Percentiles rank a stretch among this genome's conserved stretches.
Conservation (phyloP, 2,797 vertebrate species). For the Mormyrus hasselquistii region DNA sequence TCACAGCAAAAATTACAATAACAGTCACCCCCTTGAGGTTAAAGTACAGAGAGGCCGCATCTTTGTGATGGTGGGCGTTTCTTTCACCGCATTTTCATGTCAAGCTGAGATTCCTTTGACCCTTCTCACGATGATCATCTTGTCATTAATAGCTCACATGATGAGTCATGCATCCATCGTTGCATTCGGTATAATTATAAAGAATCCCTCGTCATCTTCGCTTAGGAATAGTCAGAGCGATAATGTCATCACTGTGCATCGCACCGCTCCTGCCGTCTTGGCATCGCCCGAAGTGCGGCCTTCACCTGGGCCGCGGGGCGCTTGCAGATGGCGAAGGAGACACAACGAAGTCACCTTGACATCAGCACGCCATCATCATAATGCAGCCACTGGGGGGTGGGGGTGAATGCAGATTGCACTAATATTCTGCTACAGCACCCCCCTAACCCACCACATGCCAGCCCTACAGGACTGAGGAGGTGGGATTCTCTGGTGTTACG, state of each 20-base stretch:
- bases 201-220: background rate
- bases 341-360: conserved; percentile 3
- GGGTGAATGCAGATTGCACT: background rate
- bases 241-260: background rate
- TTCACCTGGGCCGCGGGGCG: background rate
- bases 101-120: background rate
- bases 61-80: conserved; percentile 26
- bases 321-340: background rate
- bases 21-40: conserved; percentile 13
- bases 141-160: background rate
- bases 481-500: background rate
- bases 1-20: conserved; percentile 35
- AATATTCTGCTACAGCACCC: background rate
- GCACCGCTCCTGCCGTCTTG: background rate
- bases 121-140: background rate
- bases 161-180: background rate
- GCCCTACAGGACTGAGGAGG: background rate
- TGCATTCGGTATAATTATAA: background rate
- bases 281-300: background rate
- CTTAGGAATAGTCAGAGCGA: background rate
- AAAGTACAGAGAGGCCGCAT: conserved; percentile 20
- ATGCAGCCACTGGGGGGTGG: background rate
- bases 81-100: conserved; percentile 11
- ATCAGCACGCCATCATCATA: background rate
- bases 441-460: background rate